Evolutionary conservation across 2,113 vertebrate genomes (phyloP).

Genomic region (Hippocampus zosterae): DNA sequence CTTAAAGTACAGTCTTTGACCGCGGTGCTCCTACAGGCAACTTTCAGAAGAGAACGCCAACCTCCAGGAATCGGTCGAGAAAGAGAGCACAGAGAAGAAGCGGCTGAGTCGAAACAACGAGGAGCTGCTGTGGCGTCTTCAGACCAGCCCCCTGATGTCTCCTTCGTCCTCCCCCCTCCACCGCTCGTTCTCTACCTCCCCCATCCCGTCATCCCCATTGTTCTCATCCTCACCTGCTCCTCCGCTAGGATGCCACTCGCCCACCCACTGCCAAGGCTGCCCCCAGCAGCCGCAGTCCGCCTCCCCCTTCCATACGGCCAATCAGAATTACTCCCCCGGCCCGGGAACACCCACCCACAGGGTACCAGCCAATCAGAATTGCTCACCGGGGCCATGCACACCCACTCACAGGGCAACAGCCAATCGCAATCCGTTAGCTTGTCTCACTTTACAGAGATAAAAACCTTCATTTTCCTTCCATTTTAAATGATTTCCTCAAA

Average conservation of each 20-base stretch:
- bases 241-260: conserved; percentile 60
- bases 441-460: conserved; percentile 82
- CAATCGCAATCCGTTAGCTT: conserved; percentile 69
- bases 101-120: conserved; percentile 91
- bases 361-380: conserved; percentile 53
- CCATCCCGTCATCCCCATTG: conserved; percentile 80
- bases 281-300: conserved; percentile 78
- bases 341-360: conserved; percentile 67
- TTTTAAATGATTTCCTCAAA: neutral
- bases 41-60: conserved; percentile 93
- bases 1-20: neutral
- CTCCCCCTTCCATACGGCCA: conserved; percentile 67
- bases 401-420: conserved; percentile 1
- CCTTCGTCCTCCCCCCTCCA: conserved; percentile 80
- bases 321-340: conserved; percentile 63
- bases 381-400: neutral
- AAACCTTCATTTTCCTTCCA: neutral
- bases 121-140: conserved; percentile 95
- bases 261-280: conserved; percentile 78
- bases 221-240: conserved; percentile 70
- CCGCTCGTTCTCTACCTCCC: conserved; percentile 80
- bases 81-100: conserved; percentile 93
- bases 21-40: conserved; percentile 73
- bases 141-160: conserved; percentile 88
- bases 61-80: conserved; percentile 89